Conservation (phyloP, 2,888 invertebrate genomes). For the Geophilus truncorum region DNA sequence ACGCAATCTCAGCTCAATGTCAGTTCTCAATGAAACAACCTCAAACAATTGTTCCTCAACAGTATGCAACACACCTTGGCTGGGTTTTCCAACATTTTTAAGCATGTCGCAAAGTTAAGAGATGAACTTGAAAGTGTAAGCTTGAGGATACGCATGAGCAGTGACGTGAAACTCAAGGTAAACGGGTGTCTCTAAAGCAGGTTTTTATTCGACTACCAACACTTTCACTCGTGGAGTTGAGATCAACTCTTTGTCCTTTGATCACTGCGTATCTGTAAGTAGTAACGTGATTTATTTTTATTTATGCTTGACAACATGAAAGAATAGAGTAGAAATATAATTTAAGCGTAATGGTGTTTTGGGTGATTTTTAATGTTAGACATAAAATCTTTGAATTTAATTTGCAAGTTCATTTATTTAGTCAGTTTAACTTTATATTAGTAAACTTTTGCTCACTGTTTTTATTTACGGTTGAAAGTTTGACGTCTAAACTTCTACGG, state of each 20-base stretch:
- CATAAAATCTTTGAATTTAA: background rate
- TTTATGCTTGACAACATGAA: too few species aligned
- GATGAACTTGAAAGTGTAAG: conserved; percentile 21
- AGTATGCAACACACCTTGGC: conserved; percentile 13
- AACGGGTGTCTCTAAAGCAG: background rate
- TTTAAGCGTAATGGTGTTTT: background rate
- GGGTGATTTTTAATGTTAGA: background rate
- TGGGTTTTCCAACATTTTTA: background rate
- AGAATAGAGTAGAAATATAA: too few species aligned
- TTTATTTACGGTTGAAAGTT: too few species aligned
- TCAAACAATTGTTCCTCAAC: background rate
- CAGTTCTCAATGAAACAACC: background rate
- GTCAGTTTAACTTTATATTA: too few species aligned
- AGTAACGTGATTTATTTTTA: background rate
- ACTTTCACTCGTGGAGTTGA: background rate
- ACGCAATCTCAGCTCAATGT: background rate
- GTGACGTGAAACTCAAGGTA: conserved; percentile 17
- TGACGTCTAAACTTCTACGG: background rate
- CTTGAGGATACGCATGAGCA: conserved; percentile 16
- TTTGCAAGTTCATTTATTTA: background rate
- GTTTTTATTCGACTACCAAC: background rate
- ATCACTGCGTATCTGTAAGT: background rate
- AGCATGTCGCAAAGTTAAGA: background rate
- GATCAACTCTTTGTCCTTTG: background rate
- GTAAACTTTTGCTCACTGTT: too few species aligned